A percentile compares a stretch with the other conserved stretches of the same genome.
Conservation (phyloP, 1,140 invertebrate species). For the Anastrepha obliqua region DNA sequence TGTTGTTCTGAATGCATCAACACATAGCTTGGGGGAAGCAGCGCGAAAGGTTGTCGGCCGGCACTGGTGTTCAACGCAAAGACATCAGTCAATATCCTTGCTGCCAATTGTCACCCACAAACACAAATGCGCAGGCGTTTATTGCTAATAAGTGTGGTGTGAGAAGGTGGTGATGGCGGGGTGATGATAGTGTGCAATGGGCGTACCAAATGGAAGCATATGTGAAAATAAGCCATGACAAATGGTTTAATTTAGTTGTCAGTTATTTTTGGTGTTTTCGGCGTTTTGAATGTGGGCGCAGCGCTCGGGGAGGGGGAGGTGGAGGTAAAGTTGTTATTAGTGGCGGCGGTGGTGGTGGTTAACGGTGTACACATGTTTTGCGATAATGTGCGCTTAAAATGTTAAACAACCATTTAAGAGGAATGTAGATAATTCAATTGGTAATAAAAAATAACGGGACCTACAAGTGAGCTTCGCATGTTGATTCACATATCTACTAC, state of each 20-base stretch:
- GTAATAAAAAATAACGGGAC: neutral
- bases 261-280: conserved; percentile 54
- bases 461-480: neutral
- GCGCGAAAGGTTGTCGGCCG: neutral
- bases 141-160: conserved; percentile 14
- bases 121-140: neutral
- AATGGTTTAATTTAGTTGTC: conserved; percentile 74
- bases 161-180: neutral
- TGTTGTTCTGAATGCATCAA: neutral
- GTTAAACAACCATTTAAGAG: conserved; percentile 67
- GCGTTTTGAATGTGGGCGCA: neutral
- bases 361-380: conserved; percentile 55
- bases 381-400: conserved; percentile 54
- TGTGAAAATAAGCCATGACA: conserved; percentile 74
- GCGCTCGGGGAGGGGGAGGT: neutral
- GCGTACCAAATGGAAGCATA: conserved; percentile 71
- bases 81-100: conserved; percentile 29
- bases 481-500: too few relatives aligned
- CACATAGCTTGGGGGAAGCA: neutral
- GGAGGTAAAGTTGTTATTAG: too few relatives aligned
- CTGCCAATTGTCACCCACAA: conserved; percentile 32
- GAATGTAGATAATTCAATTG: conserved; percentile 51
- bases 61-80: neutral
- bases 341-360: conserved; percentile 35
- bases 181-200: conserved; percentile 44